phyloP scores from a whole-genome alignment of 2,888 invertebrate species.

The Drosophila austrosaltans region DNA sequence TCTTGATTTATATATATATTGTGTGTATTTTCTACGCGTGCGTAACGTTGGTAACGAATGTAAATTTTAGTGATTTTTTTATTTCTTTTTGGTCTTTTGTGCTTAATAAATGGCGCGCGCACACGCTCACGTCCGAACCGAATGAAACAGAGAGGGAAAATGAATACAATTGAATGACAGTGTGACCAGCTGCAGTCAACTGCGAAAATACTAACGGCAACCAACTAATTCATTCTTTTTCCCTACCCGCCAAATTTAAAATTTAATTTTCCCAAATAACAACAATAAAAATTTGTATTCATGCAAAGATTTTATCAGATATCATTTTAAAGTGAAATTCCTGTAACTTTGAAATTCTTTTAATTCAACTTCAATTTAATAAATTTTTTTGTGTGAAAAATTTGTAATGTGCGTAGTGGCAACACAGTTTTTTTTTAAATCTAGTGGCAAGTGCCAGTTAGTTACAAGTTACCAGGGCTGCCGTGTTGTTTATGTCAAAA shows the following conservation, averaged over 20 bases:
- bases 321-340: too few relatives aligned
- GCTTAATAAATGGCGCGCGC: constrained; percentile 1
- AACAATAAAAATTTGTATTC: too few relatives aligned
- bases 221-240: not conserved
- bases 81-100: constrained; percentile 1
- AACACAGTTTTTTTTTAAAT: too few relatives aligned
- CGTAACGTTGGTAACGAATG: constrained; percentile 22
- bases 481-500: not conserved
- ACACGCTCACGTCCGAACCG: constrained; percentile 9
- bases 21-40: constrained; percentile 14
- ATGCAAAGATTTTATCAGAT: too few relatives aligned
- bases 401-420: too few relatives aligned
- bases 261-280: too few relatives aligned
- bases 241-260: too few relatives aligned
- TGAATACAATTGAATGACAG: not conserved
- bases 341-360: too few relatives aligned
- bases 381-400: too few relatives aligned
- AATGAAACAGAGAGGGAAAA: constrained; percentile 3
- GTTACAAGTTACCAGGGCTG: not conserved
- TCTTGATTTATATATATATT: not conserved
- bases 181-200: not conserved
- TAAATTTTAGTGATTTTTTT: constrained; percentile 3
- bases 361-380: too few relatives aligned
- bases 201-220: not conserved
- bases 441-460: too few relatives aligned